Base-by-base conservation (phyloP, 2,797 vertebrate species). In the Syngnathus acus region DNA sequence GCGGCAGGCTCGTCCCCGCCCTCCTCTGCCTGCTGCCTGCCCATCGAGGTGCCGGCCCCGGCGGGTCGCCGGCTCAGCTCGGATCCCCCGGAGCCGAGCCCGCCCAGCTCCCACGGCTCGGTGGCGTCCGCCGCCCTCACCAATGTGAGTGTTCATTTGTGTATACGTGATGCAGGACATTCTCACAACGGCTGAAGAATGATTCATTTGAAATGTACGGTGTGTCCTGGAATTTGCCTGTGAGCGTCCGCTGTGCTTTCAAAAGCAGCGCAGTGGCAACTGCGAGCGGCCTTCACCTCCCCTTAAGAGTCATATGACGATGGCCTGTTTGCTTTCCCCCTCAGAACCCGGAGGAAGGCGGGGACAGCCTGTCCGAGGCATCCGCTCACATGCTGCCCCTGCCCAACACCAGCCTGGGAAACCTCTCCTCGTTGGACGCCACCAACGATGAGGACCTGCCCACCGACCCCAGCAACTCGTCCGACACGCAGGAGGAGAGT, bases 391-490 rank as follows among this genome's bases (percentile, higher is more conserved):
- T 88, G 17, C 84, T 89, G 65, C 91, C 89, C 14, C 86, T 74
- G 0, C 85, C 86, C 0, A 67, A 81, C 69, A 74, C 90, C 70
- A 90, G 86, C 77, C 81, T 93, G 62, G 84, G 90, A 69, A 89
- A 92, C 68, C 82, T 92, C 66, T 92, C 93, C 11, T 92, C 92
- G 48, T 67, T 93, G 86, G 94, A 96, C 51, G 86, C 93, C 65
- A 88, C 92, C 65, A 93, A 92, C 26, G 91, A 93, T 2, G 94
- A 96, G 19, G 95, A 95, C 2, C 87, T 95, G 39, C 90, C 94
- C 79, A 94, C 94, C 0, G 95, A 96, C 79, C 92, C 91, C 10
- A 96, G 94, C 86, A 94, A 95, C 87, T 94, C 94, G 9, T 94
- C 94, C 0, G 93, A 94, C 73, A 93, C 92, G 0, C 92, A 94